A percentile compares a stretch with the other conserved stretches of the same genome.
Evolutionary conservation across 1,140 invertebrate genomes (phyloP).

Genomic region (Berghia stephanieae): DNA sequence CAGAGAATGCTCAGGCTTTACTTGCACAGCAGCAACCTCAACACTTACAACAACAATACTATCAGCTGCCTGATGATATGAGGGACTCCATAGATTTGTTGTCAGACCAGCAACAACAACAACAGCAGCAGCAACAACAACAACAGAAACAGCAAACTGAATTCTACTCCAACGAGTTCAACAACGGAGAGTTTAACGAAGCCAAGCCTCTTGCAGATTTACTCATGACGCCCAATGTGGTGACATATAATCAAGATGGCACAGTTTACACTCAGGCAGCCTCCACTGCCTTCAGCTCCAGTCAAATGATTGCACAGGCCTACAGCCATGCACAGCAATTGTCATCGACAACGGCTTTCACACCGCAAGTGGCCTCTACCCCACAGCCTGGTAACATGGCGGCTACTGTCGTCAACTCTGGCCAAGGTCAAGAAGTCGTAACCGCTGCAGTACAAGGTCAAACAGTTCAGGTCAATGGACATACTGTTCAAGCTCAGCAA

Average conservation of each 20-base stretch:
- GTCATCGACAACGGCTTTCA: constrained; percentile 23
- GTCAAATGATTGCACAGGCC: constrained; percentile 40
- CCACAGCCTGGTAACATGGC: constrained; percentile 31
- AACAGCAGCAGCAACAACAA: no score
- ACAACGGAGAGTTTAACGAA: constrained; percentile 34
- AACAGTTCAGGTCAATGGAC: constrained; percentile 25
- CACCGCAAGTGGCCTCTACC: constrained; percentile 20
- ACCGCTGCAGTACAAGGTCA: constrained; percentile 14
- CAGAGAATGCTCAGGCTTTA: constrained; percentile 9
- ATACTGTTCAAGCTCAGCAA: constrained; percentile 20
- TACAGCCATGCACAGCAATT: constrained; percentile 40
- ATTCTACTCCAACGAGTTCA: constrained; percentile 33
- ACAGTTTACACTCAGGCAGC: constrained; percentile 28
- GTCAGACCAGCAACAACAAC: constrained; percentile 21
- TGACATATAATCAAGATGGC: constrained; percentile 35
- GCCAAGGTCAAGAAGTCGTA: constrained; percentile 12
- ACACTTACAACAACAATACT: constrained; percentile 32
- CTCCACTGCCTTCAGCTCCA: constrained; percentile 24
- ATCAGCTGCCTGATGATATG: constrained; percentile 37
- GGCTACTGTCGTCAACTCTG: constrained; percentile 24
- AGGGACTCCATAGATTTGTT: constrained; percentile 34
- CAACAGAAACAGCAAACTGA: constrained; percentile 25
- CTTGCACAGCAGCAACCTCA: not conserved
- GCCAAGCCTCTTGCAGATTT: constrained; percentile 37
- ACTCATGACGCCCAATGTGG: constrained; percentile 36